Percentiles rank a stretch among this genome's conserved stretches.
Conservation (phyloP, 2,113 vertebrate species). For the Aspiorhynchus laticeps region DNA sequence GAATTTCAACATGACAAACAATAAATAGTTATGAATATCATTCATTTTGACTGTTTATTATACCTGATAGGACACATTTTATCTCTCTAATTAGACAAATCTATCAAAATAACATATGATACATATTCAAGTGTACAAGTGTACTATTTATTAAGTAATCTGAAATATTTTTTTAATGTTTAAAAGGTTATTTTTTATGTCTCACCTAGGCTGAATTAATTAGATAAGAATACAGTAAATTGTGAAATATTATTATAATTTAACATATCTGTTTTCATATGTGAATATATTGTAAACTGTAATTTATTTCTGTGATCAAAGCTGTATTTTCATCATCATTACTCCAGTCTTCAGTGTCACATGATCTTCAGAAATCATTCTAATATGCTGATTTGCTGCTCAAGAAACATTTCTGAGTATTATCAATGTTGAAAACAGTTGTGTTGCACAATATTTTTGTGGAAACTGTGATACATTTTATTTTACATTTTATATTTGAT, state of each 20-base stretch:
- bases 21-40: background rate
- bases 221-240: background rate
- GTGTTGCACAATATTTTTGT: no score
- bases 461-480: background rate
- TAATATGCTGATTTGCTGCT: background rate
- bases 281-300: background rate
- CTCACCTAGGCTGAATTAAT: no score
- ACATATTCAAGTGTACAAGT: no score
- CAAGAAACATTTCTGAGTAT: background rate
- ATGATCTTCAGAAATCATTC: background rate
- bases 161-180: background rate
- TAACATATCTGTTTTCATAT: background rate
- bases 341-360: background rate
- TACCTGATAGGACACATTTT: no score
- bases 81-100: no score
- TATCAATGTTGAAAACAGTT: background rate
- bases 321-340: background rate
- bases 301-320: background rate
- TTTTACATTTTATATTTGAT: background rate
- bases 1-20: background rate
- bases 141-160: no score
- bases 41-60: no score
- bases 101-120: no score
- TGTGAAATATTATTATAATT: background rate
- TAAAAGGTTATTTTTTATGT: no score